phyloP scores from a whole-genome alignment of 2,113 vertebrate genomes.

The Oreocharis arfaki region DNA sequence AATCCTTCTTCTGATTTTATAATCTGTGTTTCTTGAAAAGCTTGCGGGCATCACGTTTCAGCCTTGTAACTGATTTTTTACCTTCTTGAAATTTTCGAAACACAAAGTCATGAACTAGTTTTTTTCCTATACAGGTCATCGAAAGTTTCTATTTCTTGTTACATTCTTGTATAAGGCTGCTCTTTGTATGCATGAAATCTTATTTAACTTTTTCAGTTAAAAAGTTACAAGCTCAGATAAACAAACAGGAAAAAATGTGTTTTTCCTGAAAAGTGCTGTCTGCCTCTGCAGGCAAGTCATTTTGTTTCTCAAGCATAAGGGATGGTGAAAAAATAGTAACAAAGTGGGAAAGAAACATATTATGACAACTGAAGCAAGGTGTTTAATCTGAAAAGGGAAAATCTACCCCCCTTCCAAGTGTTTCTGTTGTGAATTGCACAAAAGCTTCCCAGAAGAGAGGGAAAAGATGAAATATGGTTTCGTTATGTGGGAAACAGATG shows the following conservation, averaged over 20 bases:
- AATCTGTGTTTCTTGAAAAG: neutral
- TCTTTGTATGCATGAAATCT: neutral
- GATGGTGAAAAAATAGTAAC: neutral
- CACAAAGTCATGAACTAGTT: neutral
- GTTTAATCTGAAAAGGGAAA: neutral
- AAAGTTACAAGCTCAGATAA: neutral
- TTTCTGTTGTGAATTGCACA: neutral
- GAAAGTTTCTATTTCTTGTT: neutral
- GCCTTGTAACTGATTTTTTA: neutral
- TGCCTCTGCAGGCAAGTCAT: neutral
- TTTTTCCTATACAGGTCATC: neutral
- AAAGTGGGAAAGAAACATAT: neutral
- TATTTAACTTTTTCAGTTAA: neutral
- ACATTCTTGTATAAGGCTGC: neutral
- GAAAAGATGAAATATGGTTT: neutral
- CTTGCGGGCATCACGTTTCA: accelerated
- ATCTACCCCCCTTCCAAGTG: neutral
- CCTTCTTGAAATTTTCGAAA: neutral
- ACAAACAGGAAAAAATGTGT: neutral
- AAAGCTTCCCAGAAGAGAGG: neutral
- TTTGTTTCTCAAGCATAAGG: neutral
- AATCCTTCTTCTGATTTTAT: neutral
- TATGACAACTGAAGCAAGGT: neutral
- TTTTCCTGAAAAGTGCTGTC: neutral
- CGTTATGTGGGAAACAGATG: neutral